phyloP scores from a whole-genome alignment of 2,888 invertebrate species.

The Drosophila dives region DNA sequence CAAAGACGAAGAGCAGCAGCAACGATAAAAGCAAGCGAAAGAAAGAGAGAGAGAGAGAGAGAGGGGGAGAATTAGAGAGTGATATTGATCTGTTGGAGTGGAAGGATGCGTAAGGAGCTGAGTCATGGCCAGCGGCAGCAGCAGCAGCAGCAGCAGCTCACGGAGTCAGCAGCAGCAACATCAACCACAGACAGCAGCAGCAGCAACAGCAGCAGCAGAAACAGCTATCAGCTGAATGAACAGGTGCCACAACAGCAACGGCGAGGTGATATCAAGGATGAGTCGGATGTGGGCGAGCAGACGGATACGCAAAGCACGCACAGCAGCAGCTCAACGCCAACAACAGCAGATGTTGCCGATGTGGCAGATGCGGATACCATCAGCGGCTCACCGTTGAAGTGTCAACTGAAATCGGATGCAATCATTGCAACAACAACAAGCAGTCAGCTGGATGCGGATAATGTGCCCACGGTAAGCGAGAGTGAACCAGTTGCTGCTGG shows the following conservation, averaged over 20 bases:
- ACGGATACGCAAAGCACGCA: conserved; percentile 72
- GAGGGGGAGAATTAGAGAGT: not conserved
- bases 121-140: conserved; percentile 59
- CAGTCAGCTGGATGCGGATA: conserved; percentile 70
- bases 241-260: conserved; percentile 34
- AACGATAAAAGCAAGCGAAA: conserved; percentile 2
- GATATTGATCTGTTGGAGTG: not conserved
- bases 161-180: conserved; percentile 72
- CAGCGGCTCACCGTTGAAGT: conserved; percentile 63
- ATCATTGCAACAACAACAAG: conserved; percentile 80
- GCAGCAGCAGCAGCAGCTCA: conserved; percentile 46
- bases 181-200: conserved; percentile 70
- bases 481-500: not conserved
- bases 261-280: conserved; percentile 30
- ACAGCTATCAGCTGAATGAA: conserved; percentile 81
- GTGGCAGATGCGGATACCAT: conserved; percentile 61
- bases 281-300: conserved; percentile 68
- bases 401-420: conserved; percentile 61
- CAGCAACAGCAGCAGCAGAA: conserved; percentile 53
- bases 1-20: conserved; percentile 32
- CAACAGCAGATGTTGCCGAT: conserved; percentile 83
- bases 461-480: conserved; percentile 73
- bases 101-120: conserved; percentile 60
- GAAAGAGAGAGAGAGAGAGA: not conserved
- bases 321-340: conserved; percentile 81